Evolutionary conservation across 2,797 vertebrate genomes (phyloP), one percentile per base, ranked within the genome.

Genomic region (Cyclopterus lumpus): DNA sequence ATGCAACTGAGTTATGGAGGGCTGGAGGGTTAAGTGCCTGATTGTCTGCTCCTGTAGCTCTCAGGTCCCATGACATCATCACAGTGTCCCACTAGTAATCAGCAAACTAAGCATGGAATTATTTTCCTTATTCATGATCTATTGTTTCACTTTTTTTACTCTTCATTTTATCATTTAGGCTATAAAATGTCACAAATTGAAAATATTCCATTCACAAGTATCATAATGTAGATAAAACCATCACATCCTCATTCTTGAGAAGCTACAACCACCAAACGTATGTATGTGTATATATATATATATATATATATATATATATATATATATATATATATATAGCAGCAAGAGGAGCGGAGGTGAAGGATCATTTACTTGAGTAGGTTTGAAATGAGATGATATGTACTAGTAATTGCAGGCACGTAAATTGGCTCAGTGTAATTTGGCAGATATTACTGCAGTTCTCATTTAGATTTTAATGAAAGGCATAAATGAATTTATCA

Each of bases 381-480:
- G n/a, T 73, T 66, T 75, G 18, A 66, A 51, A 62, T n/a, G n/a
- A n/a, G n/a, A n/a, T n/a, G n/a, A n/a, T n/a, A n/a, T n/a, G n/a
- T n/a, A n/a, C n/a, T n/a, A n/a, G 76, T 79, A 73, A 81, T 76
- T 77, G 67, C 68, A 81, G 48, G 36, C 68, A 76, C 11, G 5
- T 53, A 73, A 64, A 32, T 82, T 79, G 62, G 65, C 82, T 83
- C 65, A 2, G 65, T 75, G 58, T 62, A 57, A 83, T 84, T 85
- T 83, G 69, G 75, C 65, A 69, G 62, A 81, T 86, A 75, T 73
- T 49, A 34, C 81, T 66, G 20, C 72, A 81, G 57, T 54, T 73
- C 70, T 80, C 67, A 66, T 75, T 75, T 77, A 68, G 48, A 81
- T 75, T 91, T 80, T 83, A 84, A 89, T 87, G 67, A 91, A 86